Evolutionary conservation across 2,888 invertebrate species (phyloP).

Genomic region (Sussaba pulchella): DNA sequence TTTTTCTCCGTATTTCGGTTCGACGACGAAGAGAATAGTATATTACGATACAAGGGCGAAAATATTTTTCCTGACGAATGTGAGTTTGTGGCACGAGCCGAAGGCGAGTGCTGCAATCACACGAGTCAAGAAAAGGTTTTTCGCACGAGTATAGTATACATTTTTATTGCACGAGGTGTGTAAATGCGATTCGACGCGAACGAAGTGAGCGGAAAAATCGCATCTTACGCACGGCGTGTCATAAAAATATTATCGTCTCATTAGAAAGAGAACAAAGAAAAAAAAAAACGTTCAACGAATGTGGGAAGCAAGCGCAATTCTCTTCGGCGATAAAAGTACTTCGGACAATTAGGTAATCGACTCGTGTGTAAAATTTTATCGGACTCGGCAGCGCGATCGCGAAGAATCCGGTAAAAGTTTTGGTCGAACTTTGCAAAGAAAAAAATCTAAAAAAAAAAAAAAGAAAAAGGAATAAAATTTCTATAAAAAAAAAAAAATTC

Average conservation of each 20-base stretch:
- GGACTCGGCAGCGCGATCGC: constrained; percentile 32
- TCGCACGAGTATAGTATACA: too few relatives aligned
- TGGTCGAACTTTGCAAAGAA: constrained; percentile 19
- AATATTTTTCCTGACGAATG: too few relatives aligned
- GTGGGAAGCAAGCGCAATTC: constrained; percentile 37
- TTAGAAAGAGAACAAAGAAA: too few relatives aligned
- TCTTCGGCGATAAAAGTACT: constrained; percentile 46
- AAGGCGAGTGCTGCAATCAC: too few relatives aligned
- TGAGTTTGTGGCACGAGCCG: too few relatives aligned
- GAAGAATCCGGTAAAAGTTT: constrained; percentile 57
- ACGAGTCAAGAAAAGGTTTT: too few relatives aligned
- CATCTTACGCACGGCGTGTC: too few relatives aligned
- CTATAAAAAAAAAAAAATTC: constrained; percentile 15
- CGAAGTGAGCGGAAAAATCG: too few relatives aligned
- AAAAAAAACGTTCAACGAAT: constrained; percentile 25
- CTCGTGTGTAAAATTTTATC: constrained; percentile 43
- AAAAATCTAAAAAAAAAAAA: constrained; percentile 4
- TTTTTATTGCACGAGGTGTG: too few relatives aligned
- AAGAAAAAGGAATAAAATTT: background rate
- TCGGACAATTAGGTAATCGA: constrained; percentile 55
- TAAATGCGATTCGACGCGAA: too few relatives aligned
- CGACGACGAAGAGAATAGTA: constrained; percentile 22
- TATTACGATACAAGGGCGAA: too few relatives aligned
- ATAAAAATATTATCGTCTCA: too few relatives aligned
- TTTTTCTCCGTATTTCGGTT: background rate